A percentile compares a stretch with the other conserved stretches of the same genome.
Evolutionary conservation across 53 echinoderm and acorn worm species (phyloP).

Genomic region (Apostichopus leukothele): DNA sequence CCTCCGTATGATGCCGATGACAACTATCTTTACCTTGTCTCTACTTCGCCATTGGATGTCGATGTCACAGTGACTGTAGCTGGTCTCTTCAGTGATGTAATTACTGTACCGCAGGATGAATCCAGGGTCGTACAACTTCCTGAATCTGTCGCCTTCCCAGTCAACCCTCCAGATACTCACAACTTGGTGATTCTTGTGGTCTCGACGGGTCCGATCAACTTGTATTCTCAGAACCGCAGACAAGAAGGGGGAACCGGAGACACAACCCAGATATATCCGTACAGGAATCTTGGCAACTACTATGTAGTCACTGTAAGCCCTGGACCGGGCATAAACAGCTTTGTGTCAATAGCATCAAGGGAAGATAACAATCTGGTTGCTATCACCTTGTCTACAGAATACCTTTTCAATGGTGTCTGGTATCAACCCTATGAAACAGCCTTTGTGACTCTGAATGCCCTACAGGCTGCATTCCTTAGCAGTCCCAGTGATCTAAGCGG

Average conservation of each 20-base stretch:
- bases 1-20: conserved; percentile 37
- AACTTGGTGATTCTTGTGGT: conserved; percentile 6
- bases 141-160: neutral
- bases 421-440: conserved; percentile 30
- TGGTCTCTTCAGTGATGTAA: neutral
- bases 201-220: neutral
- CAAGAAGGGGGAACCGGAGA: conserved; percentile 7
- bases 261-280: conserved; percentile 9
- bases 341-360: conserved; percentile 22
- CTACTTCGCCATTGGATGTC: neutral
- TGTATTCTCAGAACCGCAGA: conserved; percentile 39
- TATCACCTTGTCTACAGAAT: conserved; percentile 20
- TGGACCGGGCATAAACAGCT: conserved; percentile 16
- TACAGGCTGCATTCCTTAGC: conserved; percentile 2
- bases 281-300: conserved; percentile 43
- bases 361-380: neutral
- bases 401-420: neutral
- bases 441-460: neutral
- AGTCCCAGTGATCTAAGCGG: conserved; percentile 9
- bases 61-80: neutral
- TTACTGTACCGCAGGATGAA: neutral
- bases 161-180: conserved; percentile 10
- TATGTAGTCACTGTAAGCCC: conserved; percentile 2
- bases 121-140: neutral
- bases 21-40: conserved; percentile 31